Evolutionary conservation across 2,888 invertebrate genomes (phyloP).

Genomic region (Drosophila mercatorum): DNA sequence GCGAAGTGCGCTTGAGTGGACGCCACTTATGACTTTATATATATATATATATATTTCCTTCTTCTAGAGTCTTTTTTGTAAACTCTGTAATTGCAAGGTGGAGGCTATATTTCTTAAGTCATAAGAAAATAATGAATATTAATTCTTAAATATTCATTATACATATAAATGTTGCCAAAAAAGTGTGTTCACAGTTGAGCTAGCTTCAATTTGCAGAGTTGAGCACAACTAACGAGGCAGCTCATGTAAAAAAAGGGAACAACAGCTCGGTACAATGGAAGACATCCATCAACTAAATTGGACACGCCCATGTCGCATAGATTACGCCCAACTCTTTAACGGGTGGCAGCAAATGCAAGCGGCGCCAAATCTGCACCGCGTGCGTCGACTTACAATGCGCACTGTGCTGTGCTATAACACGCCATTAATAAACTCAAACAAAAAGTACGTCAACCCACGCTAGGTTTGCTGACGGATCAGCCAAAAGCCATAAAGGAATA

Average conservation of each 20-base stretch:
- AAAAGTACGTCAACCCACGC: slow-evolving; percentile 54
- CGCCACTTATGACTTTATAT: not conserved
- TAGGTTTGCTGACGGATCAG: slow-evolving; percentile 60
- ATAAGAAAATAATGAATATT: too few relatives aligned
- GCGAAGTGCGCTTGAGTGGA: slow-evolving; percentile 9
- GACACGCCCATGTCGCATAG: slow-evolving; percentile 55
- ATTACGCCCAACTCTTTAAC: slow-evolving; percentile 57
- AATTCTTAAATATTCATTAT: not conserved
- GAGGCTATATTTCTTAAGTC: not conserved
- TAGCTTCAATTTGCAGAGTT: slow-evolving; percentile 49
- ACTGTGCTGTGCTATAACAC: slow-evolving; percentile 46
- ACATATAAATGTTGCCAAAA: not conserved
- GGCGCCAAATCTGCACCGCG: slow-evolving; percentile 38
- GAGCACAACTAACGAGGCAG: slow-evolving; percentile 36
- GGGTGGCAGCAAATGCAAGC: slow-evolving; percentile 25
- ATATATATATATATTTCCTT: slow-evolving; percentile 1
- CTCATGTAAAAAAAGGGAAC: slow-evolving; percentile 44
- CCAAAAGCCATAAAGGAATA: slow-evolving; percentile 36
- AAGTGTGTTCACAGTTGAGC: not conserved
- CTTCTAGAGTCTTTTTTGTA: not conserved
- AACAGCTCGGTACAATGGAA: slow-evolving; percentile 47
- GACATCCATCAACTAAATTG: slow-evolving; percentile 74
- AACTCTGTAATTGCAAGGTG: not conserved
- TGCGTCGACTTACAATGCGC: slow-evolving; percentile 48
- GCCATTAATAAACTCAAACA: slow-evolving; percentile 68